Evolutionary conservation across 2,888 invertebrate species (phyloP), one percentile per base, ranked within the genome.

Genomic region (Lobophora halterata): DNA sequence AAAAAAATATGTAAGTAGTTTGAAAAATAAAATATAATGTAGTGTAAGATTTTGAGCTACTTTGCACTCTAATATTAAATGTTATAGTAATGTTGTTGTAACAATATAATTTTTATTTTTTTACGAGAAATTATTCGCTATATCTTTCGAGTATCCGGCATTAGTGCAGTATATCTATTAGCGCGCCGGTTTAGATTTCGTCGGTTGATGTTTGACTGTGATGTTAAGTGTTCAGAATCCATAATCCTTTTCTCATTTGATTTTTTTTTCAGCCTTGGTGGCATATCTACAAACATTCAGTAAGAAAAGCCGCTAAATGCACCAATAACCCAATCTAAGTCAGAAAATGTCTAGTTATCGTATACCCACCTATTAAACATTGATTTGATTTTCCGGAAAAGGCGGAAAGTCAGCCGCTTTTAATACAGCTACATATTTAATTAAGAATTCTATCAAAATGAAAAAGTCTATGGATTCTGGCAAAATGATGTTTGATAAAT

Each of bases 41-140:
- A 33, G 25, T 26, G 5, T 39, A 39, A 43, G 52, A 49, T 61
- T 62, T 64, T 53, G 49, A 65, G 55, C 65, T 69, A 58, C 67
- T 71, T 71, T 70, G 70, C 76, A 74, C 71, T 61, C 7, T 68
- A 69, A 61, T 58, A 60, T 67, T 71, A 63, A 60, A 55, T 48
- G 41, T 55, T 49, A 59, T 59, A 41, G 33, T 40, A 34, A 40
- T 43, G 43, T 59, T 68, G 68, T 74, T 74, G 64, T 64, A 61
- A 40, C 66, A 66, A 63, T 56, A 61, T 75, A 67, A 61, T 65
- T 70, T 73, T 71, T 71, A 68, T 72, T 66, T 72, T 73, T 74
- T 57, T 72, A 71, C 55, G 39, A 58, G 54, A 11, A 34, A 19
- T 11, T 9, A 24, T 24, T 24, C 6, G 4, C 10, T 26, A 37